Conservation (phyloP, 1,140 invertebrate genomes). For the Ganaspis sp. region DNA sequence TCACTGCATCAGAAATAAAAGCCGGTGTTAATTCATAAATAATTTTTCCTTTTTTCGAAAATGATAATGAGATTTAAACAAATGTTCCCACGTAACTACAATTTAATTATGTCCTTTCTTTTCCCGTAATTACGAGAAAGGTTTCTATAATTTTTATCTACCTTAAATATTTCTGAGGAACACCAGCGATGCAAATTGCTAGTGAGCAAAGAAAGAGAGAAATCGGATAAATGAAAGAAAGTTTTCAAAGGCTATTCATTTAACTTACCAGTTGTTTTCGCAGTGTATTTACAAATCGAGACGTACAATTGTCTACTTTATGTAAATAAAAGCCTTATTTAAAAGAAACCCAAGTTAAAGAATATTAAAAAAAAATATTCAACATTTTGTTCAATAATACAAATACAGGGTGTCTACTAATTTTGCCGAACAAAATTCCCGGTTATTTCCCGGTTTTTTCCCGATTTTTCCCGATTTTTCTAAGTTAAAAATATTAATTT, state of each 20-base stretch:
- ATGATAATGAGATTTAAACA: background rate
- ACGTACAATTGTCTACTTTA: background rate
- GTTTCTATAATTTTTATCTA: background rate
- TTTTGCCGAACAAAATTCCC: too few species aligned
- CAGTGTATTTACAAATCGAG: background rate
- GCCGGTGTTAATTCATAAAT: too few species aligned
- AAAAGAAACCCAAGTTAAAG: too few species aligned
- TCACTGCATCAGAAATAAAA: background rate
- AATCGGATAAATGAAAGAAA: constrained; percentile 6
- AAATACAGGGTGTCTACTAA: too few species aligned
- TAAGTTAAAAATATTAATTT: too few species aligned
- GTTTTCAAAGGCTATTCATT: background rate
- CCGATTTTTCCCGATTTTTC: too few species aligned
- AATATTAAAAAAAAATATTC: too few species aligned
- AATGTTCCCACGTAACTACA: background rate
- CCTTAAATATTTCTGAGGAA: background rate
- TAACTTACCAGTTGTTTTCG: background rate
- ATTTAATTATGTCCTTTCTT: background rate
- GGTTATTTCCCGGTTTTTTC: too few species aligned
- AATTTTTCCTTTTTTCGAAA: background rate
- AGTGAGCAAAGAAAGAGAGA: background rate
- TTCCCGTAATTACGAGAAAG: background rate
- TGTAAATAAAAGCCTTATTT: too few species aligned
- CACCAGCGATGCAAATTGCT: background rate
- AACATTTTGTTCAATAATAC: too few species aligned